Base-by-base conservation (phyloP, 2,888 invertebrate genomes). In the Mechanitis messenoides region DNA sequence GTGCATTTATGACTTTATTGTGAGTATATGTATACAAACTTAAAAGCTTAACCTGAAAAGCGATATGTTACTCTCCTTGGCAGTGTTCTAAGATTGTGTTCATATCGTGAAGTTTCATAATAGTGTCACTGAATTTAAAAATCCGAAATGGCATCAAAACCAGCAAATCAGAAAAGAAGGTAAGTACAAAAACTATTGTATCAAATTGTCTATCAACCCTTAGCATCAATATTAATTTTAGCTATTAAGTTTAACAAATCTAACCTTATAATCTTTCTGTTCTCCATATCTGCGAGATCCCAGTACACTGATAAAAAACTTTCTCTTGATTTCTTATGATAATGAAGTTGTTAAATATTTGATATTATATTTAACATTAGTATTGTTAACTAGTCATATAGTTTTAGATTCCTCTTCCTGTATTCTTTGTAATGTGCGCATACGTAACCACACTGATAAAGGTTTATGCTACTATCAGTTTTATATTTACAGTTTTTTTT, bases 101-200 rank as follows among this genome's bases (percentile, higher is more conserved):
- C 83, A 79, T 88, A 87, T 87, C 85, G 88, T 78, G 68, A 79
- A 85, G 79, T 85, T 87, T 87, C 82, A 78, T 84, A 83, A 78
- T 75, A 82, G 73, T 77, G 80, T 81, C 76, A 75, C 68, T 7
- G 50, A 50, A 31, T 72, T 74, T 78, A 78, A 79, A 81, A 84
- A 81, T 74, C 71, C 66, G 83, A 84, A 72, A 90, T 90, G 90
- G 84, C 87, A 83, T 74, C 87, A 64, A 91, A 91, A 78, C 88
- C 88, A 77, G 89, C 92, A 69, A 94, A 92, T 87, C 94, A 93
- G 78, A 94, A 94, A 86, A 91, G 93, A 83, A 93, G 93, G 94
- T 94, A 84, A 92, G 74, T 68, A 56, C 54, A 50, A 53, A 33
- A 28, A 45, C 11, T 7, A 50, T 35, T 35, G 35, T 20, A 47